Conservation (phyloP, 2,113 vertebrate species). For the Polypterus bichir region DNA sequence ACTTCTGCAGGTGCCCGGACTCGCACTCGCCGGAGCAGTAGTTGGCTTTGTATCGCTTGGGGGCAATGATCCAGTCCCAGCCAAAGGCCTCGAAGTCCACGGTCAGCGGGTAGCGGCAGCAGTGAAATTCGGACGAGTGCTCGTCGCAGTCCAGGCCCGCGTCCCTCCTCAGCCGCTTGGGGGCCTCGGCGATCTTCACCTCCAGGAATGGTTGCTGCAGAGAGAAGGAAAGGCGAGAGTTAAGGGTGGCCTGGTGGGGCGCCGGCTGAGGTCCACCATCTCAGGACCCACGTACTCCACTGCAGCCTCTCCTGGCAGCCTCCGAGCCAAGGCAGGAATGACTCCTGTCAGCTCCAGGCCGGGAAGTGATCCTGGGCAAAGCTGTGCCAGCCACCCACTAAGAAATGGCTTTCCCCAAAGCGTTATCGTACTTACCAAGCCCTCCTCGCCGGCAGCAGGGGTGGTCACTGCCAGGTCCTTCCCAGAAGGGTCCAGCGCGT, state of each 20-base stretch:
- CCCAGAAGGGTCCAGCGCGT: constrained; percentile 80
- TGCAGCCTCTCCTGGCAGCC: too few relatives aligned
- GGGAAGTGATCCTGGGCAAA: too few relatives aligned
- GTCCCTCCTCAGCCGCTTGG: constrained; percentile 72
- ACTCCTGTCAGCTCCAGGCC: too few relatives aligned
- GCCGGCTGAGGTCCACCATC: too few relatives aligned
- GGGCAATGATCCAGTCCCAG: constrained; percentile 98
- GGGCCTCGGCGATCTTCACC: constrained; percentile 83
- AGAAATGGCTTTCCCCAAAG: too few relatives aligned
- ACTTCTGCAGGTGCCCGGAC: constrained; percentile 94
- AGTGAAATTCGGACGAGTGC: constrained; percentile 82
- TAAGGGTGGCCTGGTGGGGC: background rate
- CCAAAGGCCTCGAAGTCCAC: constrained; percentile 97
- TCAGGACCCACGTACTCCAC: too few relatives aligned
- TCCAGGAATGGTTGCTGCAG: constrained; percentile 90
- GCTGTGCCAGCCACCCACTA: too few relatives aligned
- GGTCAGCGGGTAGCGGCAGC: constrained; percentile 87
- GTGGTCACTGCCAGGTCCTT: constrained; percentile 82
- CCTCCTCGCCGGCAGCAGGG: constrained; percentile 74
- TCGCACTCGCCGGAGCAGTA: constrained; percentile 97
- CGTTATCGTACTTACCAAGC: constrained; percentile 67
- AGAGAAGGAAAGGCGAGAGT: constrained; percentile 22
- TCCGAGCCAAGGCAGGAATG: too few relatives aligned
- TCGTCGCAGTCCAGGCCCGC: constrained; percentile 90
- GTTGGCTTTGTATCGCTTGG: constrained; percentile 96